Base-by-base conservation (phyloP, 2,888 invertebrate genomes). In the Stratiomys singularior region DNA sequence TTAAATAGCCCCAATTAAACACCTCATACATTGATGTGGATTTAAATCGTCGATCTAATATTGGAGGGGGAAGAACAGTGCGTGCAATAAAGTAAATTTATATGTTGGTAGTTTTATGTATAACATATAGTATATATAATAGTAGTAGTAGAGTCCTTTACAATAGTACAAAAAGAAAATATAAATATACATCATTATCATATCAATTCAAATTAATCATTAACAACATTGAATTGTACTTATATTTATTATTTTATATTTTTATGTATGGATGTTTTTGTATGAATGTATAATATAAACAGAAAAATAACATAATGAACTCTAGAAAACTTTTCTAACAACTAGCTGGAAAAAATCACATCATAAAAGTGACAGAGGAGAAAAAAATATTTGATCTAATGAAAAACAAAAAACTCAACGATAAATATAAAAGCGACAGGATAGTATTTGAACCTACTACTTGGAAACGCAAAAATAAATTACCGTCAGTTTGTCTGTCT, bases 1-100 rank as follows among this genome's bases (percentile, higher is more conserved):
- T 87, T 81, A 85, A 84, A 82, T 85, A 85, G 82, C 87, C 90
- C 92, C 92, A 91, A 89, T 91, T 90, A 88, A 92, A 91, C 84
- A 92, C 91, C 89, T 92, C 92, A 88, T 92, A 92, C 91, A 92
- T 92, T 85, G 92, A 92, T 86, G 91, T 90, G 86, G 91, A 91
- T 88, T 90, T 91, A 89, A 90, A 89, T 81, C 86, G 87, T 84
- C 85, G 86, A 80, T 80, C 81, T 78, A 76, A 79, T 76, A 58
- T 71, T 74, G 63, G 69, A 37, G 27, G 77, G 52, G 58, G 13
- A 76, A 78, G 66, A 78, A 66, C 56, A 71, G 77, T 80, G 80
- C 82, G 81, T 81, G 82, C 81, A 81, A 37, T 81, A 74, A 80
- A 81, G 78, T 78, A 77, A 80, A 79, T 79, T 77, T 76, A 79